Percentiles rank a stretch among this genome's conserved stretches.
These are phyloP conservation scores for Tribolium castaneum DNA, from an alignment of 1,140 invertebrate species.

Conservation along the genomic window DNA sequence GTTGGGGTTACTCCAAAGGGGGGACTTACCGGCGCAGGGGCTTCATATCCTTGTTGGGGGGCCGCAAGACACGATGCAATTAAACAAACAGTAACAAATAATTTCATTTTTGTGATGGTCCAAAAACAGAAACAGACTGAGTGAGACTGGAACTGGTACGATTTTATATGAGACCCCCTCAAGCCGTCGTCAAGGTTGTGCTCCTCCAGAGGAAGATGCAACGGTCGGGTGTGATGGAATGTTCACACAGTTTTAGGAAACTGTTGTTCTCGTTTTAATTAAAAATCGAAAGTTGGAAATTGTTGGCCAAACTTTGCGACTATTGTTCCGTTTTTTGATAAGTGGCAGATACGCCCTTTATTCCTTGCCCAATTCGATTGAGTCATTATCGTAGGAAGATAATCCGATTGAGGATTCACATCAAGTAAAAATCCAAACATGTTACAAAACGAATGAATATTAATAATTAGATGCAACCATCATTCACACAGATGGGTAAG, in stretches of 20 bases:
- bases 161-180: conserved; percentile 9
- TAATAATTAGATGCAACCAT: conserved; percentile 24
- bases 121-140: neutral
- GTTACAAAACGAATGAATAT: conserved; percentile 14
- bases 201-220: conserved; percentile 1
- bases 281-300: neutral
- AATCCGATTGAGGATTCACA: neutral
- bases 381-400: conserved; percentile 4
- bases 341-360: neutral
- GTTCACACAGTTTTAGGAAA: conserved; percentile 18
- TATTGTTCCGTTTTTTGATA: neutral
- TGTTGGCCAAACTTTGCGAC: neutral
- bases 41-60: conserved; percentile 7
- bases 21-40: conserved; percentile 13
- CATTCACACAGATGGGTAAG: conserved; percentile 11
- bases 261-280: neutral
- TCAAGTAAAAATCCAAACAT: neutral
- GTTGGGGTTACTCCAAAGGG: no score
- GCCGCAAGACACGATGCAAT: neutral
- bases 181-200: conserved; percentile 14
- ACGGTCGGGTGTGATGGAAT: neutral
- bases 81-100: neutral
- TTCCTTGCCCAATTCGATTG: neutral
- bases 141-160: neutral
- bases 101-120: neutral